Conservation (phyloP, 35 echinoderm and acorn worm genomes). For the Patiria miniata region DNA sequence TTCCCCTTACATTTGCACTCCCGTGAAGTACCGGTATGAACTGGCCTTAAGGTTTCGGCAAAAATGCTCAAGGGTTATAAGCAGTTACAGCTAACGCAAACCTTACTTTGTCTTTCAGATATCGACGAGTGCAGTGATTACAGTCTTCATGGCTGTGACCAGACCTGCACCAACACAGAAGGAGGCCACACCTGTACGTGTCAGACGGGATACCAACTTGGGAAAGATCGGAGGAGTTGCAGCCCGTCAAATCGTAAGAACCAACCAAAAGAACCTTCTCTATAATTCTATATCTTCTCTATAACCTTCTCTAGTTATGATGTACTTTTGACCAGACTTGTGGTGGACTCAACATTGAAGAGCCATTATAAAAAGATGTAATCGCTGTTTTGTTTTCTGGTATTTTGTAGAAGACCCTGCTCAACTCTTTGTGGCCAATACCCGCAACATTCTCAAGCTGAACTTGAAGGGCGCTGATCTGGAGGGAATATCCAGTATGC, state of each 20-base stretch:
- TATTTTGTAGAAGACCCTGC: background rate
- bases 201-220: conserved; percentile 43
- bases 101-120: too few species aligned
- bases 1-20: too few species aligned
- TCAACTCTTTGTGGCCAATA: conserved; percentile 38
- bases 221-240: background rate
- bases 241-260: background rate
- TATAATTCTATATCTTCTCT: too few species aligned
- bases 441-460: conserved; percentile 22
- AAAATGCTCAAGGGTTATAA: too few species aligned
- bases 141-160: conserved; percentile 64
- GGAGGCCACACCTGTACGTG: conserved; percentile 70
- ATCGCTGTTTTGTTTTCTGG: background rate
- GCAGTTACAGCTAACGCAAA: too few species aligned
- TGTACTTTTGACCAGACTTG: too few species aligned
- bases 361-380: too few species aligned
- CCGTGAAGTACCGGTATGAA: too few species aligned
- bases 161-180: conserved; percentile 57
- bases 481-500: background rate
- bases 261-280: background rate
- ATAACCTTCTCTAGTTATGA: too few species aligned
- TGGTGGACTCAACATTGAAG: too few species aligned
- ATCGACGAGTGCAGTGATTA: conserved; percentile 73
- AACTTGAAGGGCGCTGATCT: conserved; percentile 20
- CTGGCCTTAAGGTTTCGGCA: too few species aligned